Conservation (phyloP, 1,140 invertebrate genomes). For the Helicoverpa zea region DNA sequence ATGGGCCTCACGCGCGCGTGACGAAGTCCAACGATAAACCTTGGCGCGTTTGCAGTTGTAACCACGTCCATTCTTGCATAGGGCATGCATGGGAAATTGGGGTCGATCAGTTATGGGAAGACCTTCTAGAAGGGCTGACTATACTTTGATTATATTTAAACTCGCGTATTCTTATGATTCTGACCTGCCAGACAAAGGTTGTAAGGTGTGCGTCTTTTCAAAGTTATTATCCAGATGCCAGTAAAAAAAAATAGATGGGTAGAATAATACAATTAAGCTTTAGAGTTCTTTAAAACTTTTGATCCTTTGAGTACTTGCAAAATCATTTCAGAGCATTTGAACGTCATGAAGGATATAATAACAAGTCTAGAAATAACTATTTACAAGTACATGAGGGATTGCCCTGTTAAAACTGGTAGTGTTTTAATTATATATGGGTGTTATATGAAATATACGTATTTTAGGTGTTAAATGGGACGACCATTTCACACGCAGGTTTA, state of each 20-base stretch:
- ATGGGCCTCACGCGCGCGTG: constrained; percentile 39
- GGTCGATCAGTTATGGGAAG: constrained; percentile 23
- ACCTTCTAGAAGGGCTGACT: constrained; percentile 25
- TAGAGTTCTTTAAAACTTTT: too few species aligned
- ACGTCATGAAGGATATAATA: too few species aligned
- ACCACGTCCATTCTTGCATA: constrained; percentile 14
- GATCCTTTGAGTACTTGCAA: too few species aligned
- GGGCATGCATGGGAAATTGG: constrained; percentile 1
- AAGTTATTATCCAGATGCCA: not conserved
- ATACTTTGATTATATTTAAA: constrained; percentile 9
- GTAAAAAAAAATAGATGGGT: too few species aligned
- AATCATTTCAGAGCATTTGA: too few species aligned
- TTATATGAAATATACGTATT: not conserved
- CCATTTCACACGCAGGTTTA: too few species aligned
- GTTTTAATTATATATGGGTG: not conserved
- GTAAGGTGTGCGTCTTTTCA: not conserved
- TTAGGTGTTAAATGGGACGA: too few species aligned
- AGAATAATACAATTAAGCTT: too few species aligned
- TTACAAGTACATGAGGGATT: not conserved
- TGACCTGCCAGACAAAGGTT: not conserved
- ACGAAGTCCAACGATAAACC: constrained; percentile 34
- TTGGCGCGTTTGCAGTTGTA: constrained; percentile 21
- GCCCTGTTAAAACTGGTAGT: not conserved
- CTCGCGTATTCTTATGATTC: not conserved
- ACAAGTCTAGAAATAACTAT: too few species aligned